Evolutionary conservation across 2,888 invertebrate species (phyloP).

Genomic region (Temnothorax unifasciatus): DNA sequence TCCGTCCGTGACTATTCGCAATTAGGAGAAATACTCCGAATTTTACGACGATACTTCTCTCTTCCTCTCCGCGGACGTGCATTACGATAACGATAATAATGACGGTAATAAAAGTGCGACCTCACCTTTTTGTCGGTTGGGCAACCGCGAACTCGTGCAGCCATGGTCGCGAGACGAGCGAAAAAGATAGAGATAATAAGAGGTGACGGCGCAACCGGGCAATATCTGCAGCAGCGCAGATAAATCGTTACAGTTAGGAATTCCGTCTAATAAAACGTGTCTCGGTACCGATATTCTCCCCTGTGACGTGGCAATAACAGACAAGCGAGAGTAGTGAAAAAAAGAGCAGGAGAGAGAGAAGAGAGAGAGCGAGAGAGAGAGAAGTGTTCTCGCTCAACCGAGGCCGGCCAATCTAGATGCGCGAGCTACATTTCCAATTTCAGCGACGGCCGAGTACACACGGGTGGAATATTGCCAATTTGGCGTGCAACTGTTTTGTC

Average conservation of each 20-base stretch:
- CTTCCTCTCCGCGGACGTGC: conserved; percentile 28
- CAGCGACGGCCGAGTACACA: conserved; percentile 70
- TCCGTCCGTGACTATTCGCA: conserved; percentile 53
- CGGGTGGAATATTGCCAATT: conserved; percentile 61
- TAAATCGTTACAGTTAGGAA: conserved; percentile 77
- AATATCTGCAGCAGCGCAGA: conserved; percentile 52
- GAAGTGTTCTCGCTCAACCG: conserved; percentile 64
- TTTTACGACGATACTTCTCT: conserved; percentile 56
- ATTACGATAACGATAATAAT: conserved; percentile 70
- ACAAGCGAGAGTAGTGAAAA: conserved; percentile 56
- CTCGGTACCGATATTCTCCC: conserved; percentile 64
- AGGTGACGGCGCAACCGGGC: conserved; percentile 54
- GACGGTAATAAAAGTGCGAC: conserved; percentile 74
- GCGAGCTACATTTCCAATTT: conserved; percentile 71
- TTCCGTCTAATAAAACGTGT: conserved; percentile 73
- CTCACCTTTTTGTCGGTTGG: conserved; percentile 56
- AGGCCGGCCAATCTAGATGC: conserved; percentile 66
- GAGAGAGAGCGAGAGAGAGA: conserved; percentile 35
- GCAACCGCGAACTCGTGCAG: conserved; percentile 20
- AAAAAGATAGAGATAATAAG: conserved; percentile 66
- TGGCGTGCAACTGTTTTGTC: conserved; percentile 60
- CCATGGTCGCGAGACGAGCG: conserved; percentile 9
- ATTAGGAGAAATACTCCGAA: conserved; percentile 61
- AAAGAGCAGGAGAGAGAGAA: background rate
- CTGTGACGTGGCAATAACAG: conserved; percentile 67